Base-by-base conservation (phyloP, 2,888 invertebrate species). In the Mesopsocus fuscifrons region DNA sequence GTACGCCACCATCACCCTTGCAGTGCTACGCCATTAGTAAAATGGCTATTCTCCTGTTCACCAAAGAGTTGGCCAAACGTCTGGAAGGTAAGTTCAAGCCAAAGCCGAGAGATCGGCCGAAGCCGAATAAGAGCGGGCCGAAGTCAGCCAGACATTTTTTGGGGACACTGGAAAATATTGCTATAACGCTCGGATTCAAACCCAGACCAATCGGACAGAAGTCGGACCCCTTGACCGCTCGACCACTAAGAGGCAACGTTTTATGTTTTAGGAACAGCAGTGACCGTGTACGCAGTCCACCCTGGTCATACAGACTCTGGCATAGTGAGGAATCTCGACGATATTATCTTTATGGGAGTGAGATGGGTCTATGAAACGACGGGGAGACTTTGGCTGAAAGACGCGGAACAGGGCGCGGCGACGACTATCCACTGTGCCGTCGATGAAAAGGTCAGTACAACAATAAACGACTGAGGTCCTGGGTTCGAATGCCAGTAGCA, bases 221-320 rank as follows among this genome's bases (percentile, higher is more conserved):
- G n/a, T n/a, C n/a, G n/a, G n/a, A n/a, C n/a, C n/a, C n/a, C n/a
- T n/a, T n/a, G n/a, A n/a, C n/a, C n/a, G n/a, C n/a, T n/a, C n/a
- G n/a, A n/a, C n/a, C n/a, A n/a, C n/a, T n/a, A n/a, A n/a, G n/a
- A n/a, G n/a, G n/a, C n/a, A n/a, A n/a, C n/a, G n/a, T n/a, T n/a
- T n/a, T n/a, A n/a, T n/a, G n/a, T 26, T 26, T 26, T 11, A 50
- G 54, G 51, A 3, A 52, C 49, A 11, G 71, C 69, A 2, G 68
- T 83, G 1, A 75, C 69, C 30, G 72, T 72, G 1, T 82, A 82
- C 57, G 65, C 72, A 44, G 58, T 79, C 1, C 80, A 83, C 55
- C 82, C 82, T 1, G 82, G 82, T 1, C 64, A 79, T 1, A 74
- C 82, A 40, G 67, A 69, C 49, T 85, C 87, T 0, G 83, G 84